phyloP scores from a whole-genome alignment of 2,113 vertebrate species.

The Sialia sialis region DNA sequence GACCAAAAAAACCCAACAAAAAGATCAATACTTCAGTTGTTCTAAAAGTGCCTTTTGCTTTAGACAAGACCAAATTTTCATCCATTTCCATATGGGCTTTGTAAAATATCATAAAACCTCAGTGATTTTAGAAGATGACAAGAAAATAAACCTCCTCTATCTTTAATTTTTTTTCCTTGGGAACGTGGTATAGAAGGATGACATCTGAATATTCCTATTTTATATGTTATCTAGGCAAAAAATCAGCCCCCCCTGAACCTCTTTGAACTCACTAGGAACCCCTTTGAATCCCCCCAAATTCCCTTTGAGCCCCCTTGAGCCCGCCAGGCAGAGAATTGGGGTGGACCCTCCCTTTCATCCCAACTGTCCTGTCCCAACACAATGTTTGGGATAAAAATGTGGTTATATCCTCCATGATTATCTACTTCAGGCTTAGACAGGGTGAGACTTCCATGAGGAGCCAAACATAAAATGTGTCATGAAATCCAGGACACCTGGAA shows the following conservation, averaged over 20 bases:
- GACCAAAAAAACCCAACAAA: not conserved
- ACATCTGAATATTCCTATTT: not conserved
- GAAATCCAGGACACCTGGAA: not conserved
- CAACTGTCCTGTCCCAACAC: not conserved
- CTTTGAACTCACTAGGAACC: not conserved
- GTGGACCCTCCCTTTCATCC: not conserved
- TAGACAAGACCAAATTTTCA: not conserved
- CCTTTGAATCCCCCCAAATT: not conserved
- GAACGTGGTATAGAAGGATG: not conserved
- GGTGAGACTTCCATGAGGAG: not conserved
- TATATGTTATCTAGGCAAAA: not conserved
- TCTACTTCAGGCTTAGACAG: not conserved
- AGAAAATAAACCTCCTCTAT: not conserved
- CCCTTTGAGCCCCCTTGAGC: not conserved
- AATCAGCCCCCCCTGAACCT: not conserved
- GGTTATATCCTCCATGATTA: not conserved
- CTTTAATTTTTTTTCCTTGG: not conserved
- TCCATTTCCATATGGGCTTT: not conserved
- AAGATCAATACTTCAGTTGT: not conserved
- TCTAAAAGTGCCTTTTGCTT: not conserved
- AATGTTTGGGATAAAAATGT: not conserved
- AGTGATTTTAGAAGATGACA: not conserved
- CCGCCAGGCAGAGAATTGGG: not conserved
- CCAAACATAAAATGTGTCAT: not conserved
- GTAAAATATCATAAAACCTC: not conserved